Percentiles rank a stretch among this genome's conserved stretches.
These are phyloP conservation scores for Sinohyriopsis cumingii DNA, from an alignment of 2,888 invertebrate genomes.

Conservation along the genomic window DNA sequence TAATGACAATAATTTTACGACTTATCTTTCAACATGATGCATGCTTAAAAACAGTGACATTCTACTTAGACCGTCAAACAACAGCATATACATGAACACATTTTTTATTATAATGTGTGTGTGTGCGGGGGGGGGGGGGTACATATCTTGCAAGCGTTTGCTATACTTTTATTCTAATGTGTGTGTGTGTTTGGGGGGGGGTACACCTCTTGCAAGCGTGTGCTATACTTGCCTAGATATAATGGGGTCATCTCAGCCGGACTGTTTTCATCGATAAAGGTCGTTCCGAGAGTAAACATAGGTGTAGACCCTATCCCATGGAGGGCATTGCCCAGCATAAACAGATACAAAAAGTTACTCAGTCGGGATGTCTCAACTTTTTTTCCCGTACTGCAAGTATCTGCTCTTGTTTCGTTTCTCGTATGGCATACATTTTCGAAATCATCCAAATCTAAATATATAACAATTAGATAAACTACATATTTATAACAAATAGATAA, in stretches of 20 bases:
- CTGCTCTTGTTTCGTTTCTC: constrained; percentile 17
- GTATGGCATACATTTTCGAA: constrained; percentile 39
- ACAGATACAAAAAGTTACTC: constrained; percentile 34
- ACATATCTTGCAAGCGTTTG: too few species aligned
- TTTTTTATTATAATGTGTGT: too few species aligned
- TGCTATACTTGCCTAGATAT: constrained; percentile 30
- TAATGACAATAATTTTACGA: too few species aligned
- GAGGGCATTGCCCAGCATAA: constrained; percentile 45
- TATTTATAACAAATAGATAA: too few species aligned
- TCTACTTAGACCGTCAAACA: too few species aligned
- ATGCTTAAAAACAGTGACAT: too few species aligned
- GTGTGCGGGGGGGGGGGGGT: too few species aligned
- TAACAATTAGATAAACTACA: too few species aligned
- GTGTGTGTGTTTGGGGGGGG: too few species aligned
- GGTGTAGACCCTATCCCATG: constrained; percentile 48
- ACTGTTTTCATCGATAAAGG: constrained; percentile 45
- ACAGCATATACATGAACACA: too few species aligned
- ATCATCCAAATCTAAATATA: constrained; percentile 20
- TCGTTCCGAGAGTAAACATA: constrained; percentile 44
- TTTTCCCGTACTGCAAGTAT: constrained; percentile 3
- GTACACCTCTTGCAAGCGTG: too few species aligned
- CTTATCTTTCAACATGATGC: too few species aligned
- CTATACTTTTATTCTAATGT: constrained; percentile 5
- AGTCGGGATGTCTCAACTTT: constrained; percentile 8
- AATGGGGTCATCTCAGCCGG: constrained; percentile 42